Evolutionary conservation across 2,113 vertebrate species (phyloP), one percentile per base, ranked within the genome.

Genomic region (Phalacrocorax brasilianus): DNA sequence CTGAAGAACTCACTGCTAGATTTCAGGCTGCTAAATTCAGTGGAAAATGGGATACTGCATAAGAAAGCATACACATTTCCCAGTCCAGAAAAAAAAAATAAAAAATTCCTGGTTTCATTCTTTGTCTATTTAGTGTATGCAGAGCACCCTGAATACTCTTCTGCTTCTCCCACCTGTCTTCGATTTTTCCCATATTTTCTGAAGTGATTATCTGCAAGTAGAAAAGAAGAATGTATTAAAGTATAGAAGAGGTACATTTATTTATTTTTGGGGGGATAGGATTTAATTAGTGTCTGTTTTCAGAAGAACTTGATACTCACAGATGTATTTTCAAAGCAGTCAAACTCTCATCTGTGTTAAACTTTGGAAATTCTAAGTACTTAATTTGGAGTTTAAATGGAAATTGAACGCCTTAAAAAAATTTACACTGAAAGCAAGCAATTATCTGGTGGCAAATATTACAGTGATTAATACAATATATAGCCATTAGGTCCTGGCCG

Each of bases 141-240:
- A 97, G 93, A 95, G 80, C 94, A 59, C 76, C 49, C 50, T 94
- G 94, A 90, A 97, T 96, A 49, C 85, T 94, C 74, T 97, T 97
- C 91, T 97, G 82, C 67, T 97, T 91, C 12, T 96, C 96, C 93
- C 95, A 96, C 93, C 87, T 96, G 33, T 94, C 97, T 80, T 89
- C 42, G 5, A 52, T 89, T 90, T 91, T 95, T 97, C 21, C 86
- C 75, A 38, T 58, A 89, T 23, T 93, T 84, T 97, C 93, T 40
- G 91, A 96, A 53, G 97, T 98, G 33, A 93, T 68, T 90, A 98
- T 94, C 97, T 97, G 85, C 49, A 96, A 93, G 88, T 75, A 96
- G 62, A 70, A 79, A 80, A 40, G 8, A 58, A 59, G 27, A 66
- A 50, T 45, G 7, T 38, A 58, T 58, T 92, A 35, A 58, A 81